Evolutionary conservation across 1,140 invertebrate species (phyloP).

Genomic region (Harpegnathos saltator): DNA sequence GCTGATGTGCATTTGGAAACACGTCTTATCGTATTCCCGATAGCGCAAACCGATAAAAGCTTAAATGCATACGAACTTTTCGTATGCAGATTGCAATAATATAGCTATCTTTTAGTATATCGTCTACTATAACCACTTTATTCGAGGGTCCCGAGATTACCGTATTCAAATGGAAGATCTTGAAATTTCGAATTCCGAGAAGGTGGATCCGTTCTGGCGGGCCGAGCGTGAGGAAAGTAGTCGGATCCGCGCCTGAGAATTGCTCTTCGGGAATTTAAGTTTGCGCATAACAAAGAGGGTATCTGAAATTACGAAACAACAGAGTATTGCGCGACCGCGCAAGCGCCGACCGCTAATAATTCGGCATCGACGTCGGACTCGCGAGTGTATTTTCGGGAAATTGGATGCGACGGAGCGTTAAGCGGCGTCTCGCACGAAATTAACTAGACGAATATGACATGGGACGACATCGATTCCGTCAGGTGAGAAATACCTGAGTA

Average conservation of each 20-base stretch:
- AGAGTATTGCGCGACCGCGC: not conserved
- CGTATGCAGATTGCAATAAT: not conserved
- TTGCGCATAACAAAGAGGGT: not conserved
- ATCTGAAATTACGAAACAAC: not conserved
- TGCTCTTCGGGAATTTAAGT: not conserved
- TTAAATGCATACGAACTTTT: not conserved
- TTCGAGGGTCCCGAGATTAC: not conserved
- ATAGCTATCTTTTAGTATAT: slow-evolving; percentile 1
- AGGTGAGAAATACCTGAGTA: slow-evolving; percentile 53
- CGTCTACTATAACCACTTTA: not conserved
- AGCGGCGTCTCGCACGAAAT: not conserved
- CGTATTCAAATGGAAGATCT: slow-evolving; percentile 2
- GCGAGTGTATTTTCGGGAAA: not conserved
- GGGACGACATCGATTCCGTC: slow-evolving; percentile 30
- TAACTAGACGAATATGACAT: slow-evolving; percentile 11
- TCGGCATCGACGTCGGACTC: not conserved
- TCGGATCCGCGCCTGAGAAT: not conserved
- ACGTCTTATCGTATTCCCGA: not conserved
- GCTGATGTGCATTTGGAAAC: not conserved
- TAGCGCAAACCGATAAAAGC: not conserved
- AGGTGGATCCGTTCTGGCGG: not conserved
- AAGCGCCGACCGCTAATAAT: not conserved
- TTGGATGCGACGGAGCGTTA: not conserved
- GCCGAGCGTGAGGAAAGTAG: not conserved
- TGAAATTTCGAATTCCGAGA: not conserved